Conservation (phyloP, 2,888 invertebrate genomes). For the Hirtodrosophila confusa region DNA sequence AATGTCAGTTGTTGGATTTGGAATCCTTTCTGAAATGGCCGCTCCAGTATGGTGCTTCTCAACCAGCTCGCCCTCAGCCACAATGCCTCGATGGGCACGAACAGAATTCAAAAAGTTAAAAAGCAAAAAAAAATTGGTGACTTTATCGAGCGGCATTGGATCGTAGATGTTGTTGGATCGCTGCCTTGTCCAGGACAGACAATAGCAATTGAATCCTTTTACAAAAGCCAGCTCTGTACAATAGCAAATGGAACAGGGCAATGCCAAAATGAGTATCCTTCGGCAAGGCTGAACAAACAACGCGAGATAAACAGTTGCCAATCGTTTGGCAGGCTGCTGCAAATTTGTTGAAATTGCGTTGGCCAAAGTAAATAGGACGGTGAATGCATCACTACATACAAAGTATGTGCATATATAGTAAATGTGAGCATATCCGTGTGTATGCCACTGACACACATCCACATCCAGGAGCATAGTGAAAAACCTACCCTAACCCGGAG, state of each 20-base stretch:
- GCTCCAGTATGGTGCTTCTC: constrained; percentile 26
- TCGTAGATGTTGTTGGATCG: constrained; percentile 34
- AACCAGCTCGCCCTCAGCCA: constrained; percentile 7
- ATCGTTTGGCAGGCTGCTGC: constrained; percentile 41
- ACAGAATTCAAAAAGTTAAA: constrained; percentile 80
- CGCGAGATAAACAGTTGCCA: constrained; percentile 68
- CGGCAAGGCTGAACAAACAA: constrained; percentile 75
- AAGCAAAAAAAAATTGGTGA: constrained; percentile 81
- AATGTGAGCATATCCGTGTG: background rate
- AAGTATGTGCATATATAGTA: background rate
- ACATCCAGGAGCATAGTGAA: constrained; percentile 34
- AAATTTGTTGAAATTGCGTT: constrained; percentile 70
- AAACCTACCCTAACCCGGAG: constrained; percentile 65
- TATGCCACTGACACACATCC: constrained; percentile 66
- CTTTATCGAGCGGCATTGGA: constrained; percentile 72
- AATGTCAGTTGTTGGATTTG: constrained; percentile 28
- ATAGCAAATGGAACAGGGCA: constrained; percentile 42
- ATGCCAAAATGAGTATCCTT: constrained; percentile 60
- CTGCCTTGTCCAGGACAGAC: constrained; percentile 34
- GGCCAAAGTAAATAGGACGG: constrained; percentile 70
- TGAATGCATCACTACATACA: constrained; percentile 32
- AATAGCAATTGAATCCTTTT: constrained; percentile 68
- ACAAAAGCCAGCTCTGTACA: constrained; percentile 41
- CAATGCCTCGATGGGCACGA: constrained; percentile 10
- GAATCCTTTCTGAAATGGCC: constrained; percentile 44